Conservation (phyloP, 2,797 vertebrate genomes). For the Muraenolepis orangiensis region DNA sequence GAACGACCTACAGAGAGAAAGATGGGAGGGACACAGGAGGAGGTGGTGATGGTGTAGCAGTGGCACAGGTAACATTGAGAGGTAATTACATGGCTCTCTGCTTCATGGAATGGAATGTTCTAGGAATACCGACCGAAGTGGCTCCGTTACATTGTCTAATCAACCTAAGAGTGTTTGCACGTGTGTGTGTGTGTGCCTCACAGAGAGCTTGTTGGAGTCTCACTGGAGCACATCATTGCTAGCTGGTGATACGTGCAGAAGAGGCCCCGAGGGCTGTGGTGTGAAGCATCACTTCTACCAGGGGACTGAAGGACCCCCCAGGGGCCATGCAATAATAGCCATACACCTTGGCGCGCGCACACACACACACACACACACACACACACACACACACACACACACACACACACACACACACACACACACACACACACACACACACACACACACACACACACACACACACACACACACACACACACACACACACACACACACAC, state of each 20-base stretch:
- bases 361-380: slow-evolving; percentile 9
- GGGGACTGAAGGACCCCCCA: slow-evolving; percentile 44
- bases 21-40: too few species aligned
- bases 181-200: slow-evolving; percentile 19
- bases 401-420: slow-evolving; percentile 33
- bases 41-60: slow-evolving; percentile 3
- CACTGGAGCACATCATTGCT: slow-evolving; percentile 64
- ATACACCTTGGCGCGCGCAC: slow-evolving; percentile 10
- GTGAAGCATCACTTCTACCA: slow-evolving; percentile 36
- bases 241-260: slow-evolving; percentile 51
- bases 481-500: slow-evolving; percentile 7
- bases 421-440: too few species aligned
- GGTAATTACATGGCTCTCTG: slow-evolving; percentile 30
- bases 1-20: too few species aligned
- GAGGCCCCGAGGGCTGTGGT: slow-evolving; percentile 35
- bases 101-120: slow-evolving; percentile 61
- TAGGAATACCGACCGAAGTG: slow-evolving; percentile 59
- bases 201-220: slow-evolving; percentile 45
- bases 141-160: slow-evolving; percentile 63
- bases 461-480: slow-evolving; percentile 10
- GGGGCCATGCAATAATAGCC: slow-evolving; percentile 30
- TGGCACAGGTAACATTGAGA: not conserved
- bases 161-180: slow-evolving; percentile 38
- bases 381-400: slow-evolving; percentile 17
- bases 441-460: slow-evolving; percentile 12